Percentiles rank a stretch among this genome's conserved stretches.
Conservation (phyloP, 64 coral and sea anemone genomes). For the Pachyseris speciosa region DNA sequence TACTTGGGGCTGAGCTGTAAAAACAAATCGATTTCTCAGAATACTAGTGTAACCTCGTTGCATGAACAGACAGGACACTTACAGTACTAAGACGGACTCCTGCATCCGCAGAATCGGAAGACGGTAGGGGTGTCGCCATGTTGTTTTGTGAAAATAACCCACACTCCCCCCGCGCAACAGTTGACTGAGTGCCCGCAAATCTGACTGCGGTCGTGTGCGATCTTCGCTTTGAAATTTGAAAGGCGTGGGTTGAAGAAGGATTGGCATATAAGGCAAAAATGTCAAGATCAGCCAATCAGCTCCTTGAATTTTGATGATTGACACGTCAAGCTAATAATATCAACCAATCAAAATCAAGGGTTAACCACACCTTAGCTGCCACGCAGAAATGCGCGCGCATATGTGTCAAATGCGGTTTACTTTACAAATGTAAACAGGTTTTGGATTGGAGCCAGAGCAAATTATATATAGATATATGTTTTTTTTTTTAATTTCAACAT, state of each 20-base stretch:
- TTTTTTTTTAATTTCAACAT: no score
- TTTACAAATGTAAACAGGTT: neutral
- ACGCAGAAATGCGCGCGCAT: constrained; percentile 4
- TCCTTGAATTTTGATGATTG: constrained; percentile 8
- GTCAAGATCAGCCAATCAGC: constrained; percentile 47
- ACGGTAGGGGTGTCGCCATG: constrained; percentile 33
- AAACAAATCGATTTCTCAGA: constrained; percentile 6
- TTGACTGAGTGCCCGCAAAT: neutral
- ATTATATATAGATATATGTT: no score
- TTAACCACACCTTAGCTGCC: neutral
- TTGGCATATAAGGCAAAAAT: constrained; percentile 41
- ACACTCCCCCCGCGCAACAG: neutral
- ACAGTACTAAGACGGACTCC: constrained; percentile 88
- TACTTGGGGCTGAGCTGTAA: constrained; percentile 98
- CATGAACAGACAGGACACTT: neutral
- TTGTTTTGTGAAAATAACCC: neutral
- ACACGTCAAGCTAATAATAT: neutral
- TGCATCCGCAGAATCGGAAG: constrained; percentile 22
- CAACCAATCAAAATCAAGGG: constrained; percentile 23
- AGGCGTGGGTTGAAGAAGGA: constrained; percentile 10
- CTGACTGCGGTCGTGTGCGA: neutral
- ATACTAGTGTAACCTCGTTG: neutral
- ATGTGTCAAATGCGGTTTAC: neutral
- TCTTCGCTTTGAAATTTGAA: neutral
- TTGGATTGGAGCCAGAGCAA: no score